Evolutionary conservation across 1,140 invertebrate genomes (phyloP).

Genomic region (Sinella curviseta): DNA sequence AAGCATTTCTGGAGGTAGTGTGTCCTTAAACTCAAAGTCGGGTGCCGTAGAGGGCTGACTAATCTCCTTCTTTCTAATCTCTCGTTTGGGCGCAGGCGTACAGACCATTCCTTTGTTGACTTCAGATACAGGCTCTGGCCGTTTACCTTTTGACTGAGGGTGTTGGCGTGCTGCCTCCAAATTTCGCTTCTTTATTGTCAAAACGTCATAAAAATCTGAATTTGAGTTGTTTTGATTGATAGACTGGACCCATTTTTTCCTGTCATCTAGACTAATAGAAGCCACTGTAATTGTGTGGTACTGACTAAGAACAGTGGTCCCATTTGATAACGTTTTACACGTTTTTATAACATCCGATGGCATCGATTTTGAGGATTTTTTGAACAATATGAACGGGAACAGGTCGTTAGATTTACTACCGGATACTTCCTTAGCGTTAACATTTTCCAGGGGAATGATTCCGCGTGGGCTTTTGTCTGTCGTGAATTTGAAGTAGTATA

Average conservation of each 20-base stretch:
- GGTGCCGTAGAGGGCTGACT: slow-evolving; percentile 33
- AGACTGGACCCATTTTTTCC: slow-evolving; percentile 34
- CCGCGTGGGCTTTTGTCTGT: slow-evolving; percentile 97
- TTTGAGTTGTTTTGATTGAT: slow-evolving; percentile 43
- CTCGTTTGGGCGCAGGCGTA: background rate
- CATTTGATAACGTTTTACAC: slow-evolving; percentile 97
- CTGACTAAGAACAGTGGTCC: slow-evolving; percentile 83
- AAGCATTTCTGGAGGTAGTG: background rate
- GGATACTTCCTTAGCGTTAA: slow-evolving; percentile 22
- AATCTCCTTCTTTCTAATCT: slow-evolving; percentile 42
- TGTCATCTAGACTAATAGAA: background rate
- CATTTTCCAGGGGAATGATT: slow-evolving; percentile 89
- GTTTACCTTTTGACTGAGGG: background rate
- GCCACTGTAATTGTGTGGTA: slow-evolving; percentile 9
- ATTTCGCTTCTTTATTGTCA: slow-evolving; percentile 38
- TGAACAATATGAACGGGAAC: slow-evolving; percentile 36
- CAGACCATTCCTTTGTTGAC: background rate
- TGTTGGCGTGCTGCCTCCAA: background rate
- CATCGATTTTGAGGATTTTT: slow-evolving; percentile 69
- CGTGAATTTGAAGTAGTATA: slow-evolving; percentile 99
- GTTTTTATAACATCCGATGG: slow-evolving; percentile 92
- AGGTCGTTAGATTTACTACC: slow-evolving; percentile 27
- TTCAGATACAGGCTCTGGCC: background rate
- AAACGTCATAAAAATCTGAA: slow-evolving; percentile 34
- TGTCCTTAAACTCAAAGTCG: background rate